Evolutionary conservation across 2,113 vertebrate genomes (phyloP).

Genomic region (Aythya baeri): DNA sequence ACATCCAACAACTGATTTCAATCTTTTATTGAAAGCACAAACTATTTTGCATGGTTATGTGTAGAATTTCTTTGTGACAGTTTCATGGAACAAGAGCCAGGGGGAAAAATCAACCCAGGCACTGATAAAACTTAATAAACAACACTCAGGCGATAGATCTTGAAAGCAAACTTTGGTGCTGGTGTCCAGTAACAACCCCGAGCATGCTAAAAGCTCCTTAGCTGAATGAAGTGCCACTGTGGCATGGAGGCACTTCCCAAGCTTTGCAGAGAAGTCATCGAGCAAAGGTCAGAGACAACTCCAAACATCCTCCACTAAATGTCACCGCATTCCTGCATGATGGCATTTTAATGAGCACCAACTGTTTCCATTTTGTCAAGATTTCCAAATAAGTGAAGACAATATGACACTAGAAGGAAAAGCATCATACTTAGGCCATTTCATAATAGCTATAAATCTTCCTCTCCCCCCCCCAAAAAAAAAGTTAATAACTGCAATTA

Average conservation of each 20-base stretch:
- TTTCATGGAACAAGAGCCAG: background rate
- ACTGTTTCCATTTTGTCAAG: conserved; percentile 12
- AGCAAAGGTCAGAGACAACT: conserved; percentile 8
- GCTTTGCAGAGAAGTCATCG: background rate
- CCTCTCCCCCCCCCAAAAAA: background rate
- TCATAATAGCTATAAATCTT: conserved; percentile 8
- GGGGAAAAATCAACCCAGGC: background rate
- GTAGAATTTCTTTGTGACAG: background rate
- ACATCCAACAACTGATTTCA: background rate
- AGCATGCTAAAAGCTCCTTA: background rate
- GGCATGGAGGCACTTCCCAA: background rate
- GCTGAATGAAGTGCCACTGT: background rate
- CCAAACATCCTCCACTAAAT: background rate
- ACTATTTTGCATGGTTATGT: background rate
- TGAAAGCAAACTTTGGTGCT: background rate
- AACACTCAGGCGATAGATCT: background rate
- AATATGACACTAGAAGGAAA: conserved; percentile 13
- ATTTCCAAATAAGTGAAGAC: background rate
- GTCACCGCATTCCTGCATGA: background rate
- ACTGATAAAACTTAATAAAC: background rate
- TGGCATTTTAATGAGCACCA: conserved; percentile 50
- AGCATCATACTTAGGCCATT: background rate
- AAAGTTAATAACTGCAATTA: conserved; percentile 46
- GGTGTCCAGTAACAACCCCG: background rate
- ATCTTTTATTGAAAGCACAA: background rate